These are phyloP conservation scores for Nyctibius grandis DNA, from an alignment of 2,797 vertebrate species.

Conservation along the genomic window DNA sequence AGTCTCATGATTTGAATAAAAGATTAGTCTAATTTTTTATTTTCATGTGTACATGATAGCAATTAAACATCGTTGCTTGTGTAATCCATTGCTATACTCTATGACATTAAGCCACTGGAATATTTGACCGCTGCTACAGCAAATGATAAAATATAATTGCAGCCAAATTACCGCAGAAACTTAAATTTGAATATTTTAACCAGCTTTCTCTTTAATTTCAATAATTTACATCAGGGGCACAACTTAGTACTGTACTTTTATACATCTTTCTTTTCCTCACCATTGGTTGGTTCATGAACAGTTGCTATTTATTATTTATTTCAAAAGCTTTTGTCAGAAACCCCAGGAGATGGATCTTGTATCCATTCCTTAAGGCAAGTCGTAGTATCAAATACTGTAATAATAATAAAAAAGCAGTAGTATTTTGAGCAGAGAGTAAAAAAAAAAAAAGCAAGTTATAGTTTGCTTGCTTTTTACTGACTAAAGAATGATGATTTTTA, in stretches of 20 bases:
- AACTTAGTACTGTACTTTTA: constrained; percentile 28
- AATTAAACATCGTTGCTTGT: constrained; percentile 29
- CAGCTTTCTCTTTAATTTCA: not conserved
- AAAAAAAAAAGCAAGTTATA: not conserved
- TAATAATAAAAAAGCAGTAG: constrained; percentile 13
- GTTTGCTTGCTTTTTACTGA: not conserved
- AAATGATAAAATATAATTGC: not conserved
- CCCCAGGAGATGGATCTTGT: constrained; percentile 43
- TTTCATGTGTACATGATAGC: constrained; percentile 13
- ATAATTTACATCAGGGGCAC: not conserved
- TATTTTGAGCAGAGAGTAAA: not conserved
- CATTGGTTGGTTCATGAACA: not conserved
- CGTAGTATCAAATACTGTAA: constrained; percentile 23
- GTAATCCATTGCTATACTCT: not conserved
- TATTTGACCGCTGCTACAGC: constrained; percentile 18
- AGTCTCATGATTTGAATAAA: not conserved
- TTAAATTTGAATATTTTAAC: constrained; percentile 7
- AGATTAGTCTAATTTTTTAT: constrained; percentile 36
- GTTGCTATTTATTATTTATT: constrained; percentile 67
- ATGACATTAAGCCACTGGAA: not conserved
- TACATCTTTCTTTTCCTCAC: not conserved
- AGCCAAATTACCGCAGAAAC: not conserved
- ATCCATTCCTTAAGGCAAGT: constrained; percentile 40
- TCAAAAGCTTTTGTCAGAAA: constrained; percentile 54
- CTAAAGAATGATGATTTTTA: not conserved